Evolutionary conservation across 1,140 invertebrate species (phyloP).

Genomic region (Eciton burchellii): DNA sequence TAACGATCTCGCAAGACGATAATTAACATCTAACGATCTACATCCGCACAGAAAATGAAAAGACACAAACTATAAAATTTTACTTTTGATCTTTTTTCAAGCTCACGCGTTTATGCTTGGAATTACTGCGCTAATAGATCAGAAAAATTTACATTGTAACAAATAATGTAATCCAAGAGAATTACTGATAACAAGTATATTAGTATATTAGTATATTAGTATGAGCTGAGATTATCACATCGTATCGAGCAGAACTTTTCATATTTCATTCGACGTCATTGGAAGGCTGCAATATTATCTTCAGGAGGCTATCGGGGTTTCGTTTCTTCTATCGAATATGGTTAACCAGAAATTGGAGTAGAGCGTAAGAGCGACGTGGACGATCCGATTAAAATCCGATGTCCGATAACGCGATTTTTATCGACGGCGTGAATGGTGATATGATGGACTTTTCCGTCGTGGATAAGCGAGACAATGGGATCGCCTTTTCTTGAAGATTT

Average conservation of each 20-base stretch:
- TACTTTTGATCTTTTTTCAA: neutral
- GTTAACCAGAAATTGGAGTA: no score
- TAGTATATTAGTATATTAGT: neutral
- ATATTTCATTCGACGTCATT: conserved; percentile 12
- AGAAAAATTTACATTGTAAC: neutral
- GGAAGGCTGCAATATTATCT: conserved; percentile 24
- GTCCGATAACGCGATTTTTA: conserved; percentile 71
- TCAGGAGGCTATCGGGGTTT: conserved; percentile 64
- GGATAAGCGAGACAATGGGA: conserved; percentile 74
- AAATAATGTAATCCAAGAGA: neutral
- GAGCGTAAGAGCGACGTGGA: no score
- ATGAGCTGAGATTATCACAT: neutral
- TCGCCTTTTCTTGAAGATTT: conserved; percentile 77
- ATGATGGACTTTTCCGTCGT: neutral
- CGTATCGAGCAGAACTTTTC: neutral
- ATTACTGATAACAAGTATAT: conserved; percentile 18
- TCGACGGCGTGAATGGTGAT: conserved; percentile 46
- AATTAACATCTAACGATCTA: no score
- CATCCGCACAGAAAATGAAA: neutral
- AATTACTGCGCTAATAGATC: neutral
- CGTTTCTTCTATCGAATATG: no score
- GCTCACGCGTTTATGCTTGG: neutral
- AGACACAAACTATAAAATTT: conserved; percentile 11
- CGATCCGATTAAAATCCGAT: no score
- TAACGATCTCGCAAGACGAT: neutral